Percentiles rank a stretch among this genome's conserved stretches.
These are phyloP conservation scores for Anarhynchus alexandrinus DNA, from an alignment of 2,113 vertebrate genomes.

Conservation along the genomic window DNA sequence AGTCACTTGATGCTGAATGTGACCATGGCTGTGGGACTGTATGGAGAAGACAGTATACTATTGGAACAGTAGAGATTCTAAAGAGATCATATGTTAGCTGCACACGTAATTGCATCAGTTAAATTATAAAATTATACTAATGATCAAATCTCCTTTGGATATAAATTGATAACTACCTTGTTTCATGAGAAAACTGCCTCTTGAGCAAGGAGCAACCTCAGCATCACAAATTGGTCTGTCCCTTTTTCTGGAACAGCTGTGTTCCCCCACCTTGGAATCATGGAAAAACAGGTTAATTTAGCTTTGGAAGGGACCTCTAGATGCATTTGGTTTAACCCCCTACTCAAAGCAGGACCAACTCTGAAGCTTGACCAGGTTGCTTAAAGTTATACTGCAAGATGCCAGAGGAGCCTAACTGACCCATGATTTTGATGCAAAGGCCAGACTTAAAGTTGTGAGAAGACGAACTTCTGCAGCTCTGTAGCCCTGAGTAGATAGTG, in stretches of 20 bases:
- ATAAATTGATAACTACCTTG: not conserved
- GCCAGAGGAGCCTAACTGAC: not conserved
- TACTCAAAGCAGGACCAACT: not conserved
- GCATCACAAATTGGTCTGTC: not conserved
- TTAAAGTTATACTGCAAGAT: not conserved
- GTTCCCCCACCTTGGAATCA: not conserved
- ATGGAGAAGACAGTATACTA: not conserved
- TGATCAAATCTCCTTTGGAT: not conserved
- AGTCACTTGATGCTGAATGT: not conserved
- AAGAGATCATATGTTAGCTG: not conserved
- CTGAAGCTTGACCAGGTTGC: not conserved
- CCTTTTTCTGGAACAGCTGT: not conserved
- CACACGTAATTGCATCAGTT: not conserved
- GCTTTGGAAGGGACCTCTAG: not conserved
- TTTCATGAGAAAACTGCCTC: not conserved
- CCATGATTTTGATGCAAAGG: not conserved
- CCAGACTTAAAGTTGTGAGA: not conserved
- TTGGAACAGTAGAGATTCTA: not conserved
- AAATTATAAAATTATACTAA: not conserved
- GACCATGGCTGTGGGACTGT: not conserved
- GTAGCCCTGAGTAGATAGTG: not conserved
- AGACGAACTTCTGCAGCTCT: not conserved
- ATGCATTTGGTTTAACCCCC: too few species aligned
- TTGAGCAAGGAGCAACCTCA: not conserved
- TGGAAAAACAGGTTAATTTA: not conserved